A percentile compares a stretch with the other conserved stretches of the same genome.
phyloP scores from a whole-genome alignment of 2,888 invertebrate genomes.

The Melanotus villosus region DNA sequence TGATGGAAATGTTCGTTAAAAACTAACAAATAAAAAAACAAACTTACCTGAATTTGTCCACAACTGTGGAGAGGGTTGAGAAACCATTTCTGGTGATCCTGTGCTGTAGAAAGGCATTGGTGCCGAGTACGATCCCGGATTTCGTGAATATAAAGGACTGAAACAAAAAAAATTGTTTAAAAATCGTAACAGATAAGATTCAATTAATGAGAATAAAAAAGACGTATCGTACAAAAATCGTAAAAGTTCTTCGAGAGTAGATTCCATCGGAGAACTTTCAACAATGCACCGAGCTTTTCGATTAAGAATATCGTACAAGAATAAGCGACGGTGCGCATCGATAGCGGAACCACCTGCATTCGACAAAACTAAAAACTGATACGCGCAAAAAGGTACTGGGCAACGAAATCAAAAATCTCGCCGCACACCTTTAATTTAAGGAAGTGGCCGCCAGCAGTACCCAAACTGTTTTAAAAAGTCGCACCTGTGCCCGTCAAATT shows the following conservation, averaged over 20 bases:
- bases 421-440: too few relatives aligned
- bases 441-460: background rate
- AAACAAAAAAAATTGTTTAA: constrained; percentile 51
- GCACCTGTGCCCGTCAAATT: background rate
- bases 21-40: background rate
- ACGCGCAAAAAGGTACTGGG: too few relatives aligned
- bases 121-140: constrained; percentile 55
- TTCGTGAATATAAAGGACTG: constrained; percentile 63
- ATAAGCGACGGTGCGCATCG: constrained; percentile 30
- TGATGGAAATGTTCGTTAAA: too few relatives aligned
- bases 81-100: constrained; percentile 62
- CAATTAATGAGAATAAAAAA: background rate
- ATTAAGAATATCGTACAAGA: constrained; percentile 9
- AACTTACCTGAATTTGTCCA: constrained; percentile 65
- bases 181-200: background rate
- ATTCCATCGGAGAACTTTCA: constrained; percentile 23
- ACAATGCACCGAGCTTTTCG: background rate
- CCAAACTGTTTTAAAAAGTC: background rate
- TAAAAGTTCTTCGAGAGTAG: constrained; percentile 31
- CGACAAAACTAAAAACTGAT: too few relatives aligned
- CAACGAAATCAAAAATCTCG: too few relatives aligned
- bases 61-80: constrained; percentile 59
- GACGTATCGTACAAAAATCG: constrained; percentile 13
- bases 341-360: too few relatives aligned
- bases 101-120: constrained; percentile 61